Evolutionary conservation across 2,113 vertebrate genomes (phyloP).

Genomic region (Sinocyclocheilus grahami): DNA sequence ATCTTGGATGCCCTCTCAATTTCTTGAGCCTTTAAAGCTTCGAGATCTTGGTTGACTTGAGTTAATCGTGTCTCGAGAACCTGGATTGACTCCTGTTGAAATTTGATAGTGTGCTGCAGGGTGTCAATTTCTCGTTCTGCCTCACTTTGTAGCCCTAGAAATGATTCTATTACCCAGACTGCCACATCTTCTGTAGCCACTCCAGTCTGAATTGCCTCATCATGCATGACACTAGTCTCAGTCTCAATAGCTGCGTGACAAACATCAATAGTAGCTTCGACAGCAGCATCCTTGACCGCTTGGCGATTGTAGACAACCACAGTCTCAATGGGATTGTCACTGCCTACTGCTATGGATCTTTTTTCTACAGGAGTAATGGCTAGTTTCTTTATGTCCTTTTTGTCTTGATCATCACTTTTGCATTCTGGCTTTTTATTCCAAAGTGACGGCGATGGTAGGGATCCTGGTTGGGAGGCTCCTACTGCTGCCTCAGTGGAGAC

Average conservation of each 20-base stretch:
- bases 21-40: conserved; percentile 73
- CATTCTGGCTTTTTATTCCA: conserved; percentile 1
- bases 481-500: not conserved
- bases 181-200: conserved; percentile 73
- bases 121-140: conserved; percentile 84
- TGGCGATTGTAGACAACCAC: conserved; percentile 77
- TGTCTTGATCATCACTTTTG: conserved; percentile 39
- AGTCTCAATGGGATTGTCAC: conserved; percentile 72
- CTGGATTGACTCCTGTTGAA: conserved; percentile 85
- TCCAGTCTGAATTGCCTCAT: conserved; percentile 63
- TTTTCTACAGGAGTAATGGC: conserved; percentile 60
- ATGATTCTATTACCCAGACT: conserved; percentile 87
- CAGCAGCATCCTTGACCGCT: conserved; percentile 63
- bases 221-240: conserved; percentile 52
- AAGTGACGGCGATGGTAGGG: not conserved
- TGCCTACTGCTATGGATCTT: conserved; percentile 79
- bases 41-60: conserved; percentile 76
- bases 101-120: conserved; percentile 85
- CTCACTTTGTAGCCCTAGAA: conserved; percentile 82
- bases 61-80: conserved; percentile 79
- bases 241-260: conserved; percentile 68
- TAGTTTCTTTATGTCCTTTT: conserved; percentile 54
- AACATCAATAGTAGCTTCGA: conserved; percentile 54
- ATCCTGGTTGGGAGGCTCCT: not conserved
- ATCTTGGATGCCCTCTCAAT: conserved; percentile 63